Base-by-base conservation (phyloP, 2,888 invertebrate genomes). In the Argyresthia albistria region DNA sequence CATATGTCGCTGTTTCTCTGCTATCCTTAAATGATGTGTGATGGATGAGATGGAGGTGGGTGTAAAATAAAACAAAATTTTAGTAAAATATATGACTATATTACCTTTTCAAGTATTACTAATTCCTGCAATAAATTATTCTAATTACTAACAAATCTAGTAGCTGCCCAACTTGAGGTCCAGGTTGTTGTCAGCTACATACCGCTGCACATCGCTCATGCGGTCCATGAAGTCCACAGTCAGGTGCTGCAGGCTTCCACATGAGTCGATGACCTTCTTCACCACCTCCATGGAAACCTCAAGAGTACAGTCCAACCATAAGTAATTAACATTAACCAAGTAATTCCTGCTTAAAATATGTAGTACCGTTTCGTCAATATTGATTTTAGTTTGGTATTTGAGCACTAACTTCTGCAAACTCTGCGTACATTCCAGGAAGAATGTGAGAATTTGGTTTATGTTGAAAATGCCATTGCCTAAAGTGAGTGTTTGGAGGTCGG, bases 261-360 rank as follows among this genome's bases (percentile, higher is more conserved):
- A 88, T 54, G 59, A 59, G 51, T 79, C 71, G 53, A 88, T 82
- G 49, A 86, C 62, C 59, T 74, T 66, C 60, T 70, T 78, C 4
- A 83, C 73, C 35, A 80, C 76, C 50, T 67, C 61, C 53, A 76
- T 79, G 0, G 87, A 80, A 12, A 88, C 78, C 56, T 77, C 80
- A 50, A 87, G 67, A 4, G 87, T 84, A 59, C 84, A 86, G 58
- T 88, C 88, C 59, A 88, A 67, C 86, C 87, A 87, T 51, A 88
- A 63, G 59, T 67, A 70, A 47, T 63, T 63, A 1, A 88, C 57
- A 59, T 77, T 75, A 50, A 62, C 76, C 42, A 88, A 70, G 64
- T 69, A 68, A 54, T 82, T 81, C 55, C 72, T 80, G 16, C 71
- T 63, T 57, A 87, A 59, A 56, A 86, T 67, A 60, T 73, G 63